phyloP scores from a whole-genome alignment of 2,797 vertebrate species.

The Pangasius mekongensis region DNA sequence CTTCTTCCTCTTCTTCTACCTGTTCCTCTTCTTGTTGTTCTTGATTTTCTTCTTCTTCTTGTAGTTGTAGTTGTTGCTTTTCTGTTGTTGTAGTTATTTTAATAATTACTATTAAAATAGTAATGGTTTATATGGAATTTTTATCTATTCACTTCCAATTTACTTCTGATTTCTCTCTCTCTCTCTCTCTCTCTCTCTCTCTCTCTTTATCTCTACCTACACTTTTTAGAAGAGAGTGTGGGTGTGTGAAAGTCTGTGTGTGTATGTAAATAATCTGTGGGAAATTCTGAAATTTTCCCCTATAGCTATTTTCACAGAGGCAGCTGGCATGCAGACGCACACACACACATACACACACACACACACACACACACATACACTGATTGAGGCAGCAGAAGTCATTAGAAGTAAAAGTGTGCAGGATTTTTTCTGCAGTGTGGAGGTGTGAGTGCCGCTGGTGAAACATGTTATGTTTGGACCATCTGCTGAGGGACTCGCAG shows the following conservation, averaged over 20 bases:
- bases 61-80: background rate
- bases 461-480: slow-evolving; percentile 7
- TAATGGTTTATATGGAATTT: background rate
- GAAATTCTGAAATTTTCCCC: slow-evolving; percentile 17
- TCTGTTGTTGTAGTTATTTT: background rate
- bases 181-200: background rate
- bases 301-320: slow-evolving; percentile 19
- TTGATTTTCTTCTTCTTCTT: background rate
- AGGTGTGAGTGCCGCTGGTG: slow-evolving; percentile 11
- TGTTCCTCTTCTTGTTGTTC: background rate
- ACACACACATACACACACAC: slow-evolving; percentile 10
- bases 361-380: slow-evolving; percentile 4
- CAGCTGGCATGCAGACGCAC: background rate
- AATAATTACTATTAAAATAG: background rate
- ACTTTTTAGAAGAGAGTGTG: background rate
- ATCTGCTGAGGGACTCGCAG: slow-evolving; percentile 14
- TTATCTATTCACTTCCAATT: background rate
- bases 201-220: background rate
- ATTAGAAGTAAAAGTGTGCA: slow-evolving; percentile 25
- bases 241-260: slow-evolving; percentile 1
- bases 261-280: slow-evolving; percentile 14
- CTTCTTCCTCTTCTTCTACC: background rate
- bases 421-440: slow-evolving; percentile 18
- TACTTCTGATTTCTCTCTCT: background rate
- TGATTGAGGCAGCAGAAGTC: background rate